Base-by-base conservation (phyloP, 2,113 vertebrate genomes). In the Hucho hucho region DNA sequence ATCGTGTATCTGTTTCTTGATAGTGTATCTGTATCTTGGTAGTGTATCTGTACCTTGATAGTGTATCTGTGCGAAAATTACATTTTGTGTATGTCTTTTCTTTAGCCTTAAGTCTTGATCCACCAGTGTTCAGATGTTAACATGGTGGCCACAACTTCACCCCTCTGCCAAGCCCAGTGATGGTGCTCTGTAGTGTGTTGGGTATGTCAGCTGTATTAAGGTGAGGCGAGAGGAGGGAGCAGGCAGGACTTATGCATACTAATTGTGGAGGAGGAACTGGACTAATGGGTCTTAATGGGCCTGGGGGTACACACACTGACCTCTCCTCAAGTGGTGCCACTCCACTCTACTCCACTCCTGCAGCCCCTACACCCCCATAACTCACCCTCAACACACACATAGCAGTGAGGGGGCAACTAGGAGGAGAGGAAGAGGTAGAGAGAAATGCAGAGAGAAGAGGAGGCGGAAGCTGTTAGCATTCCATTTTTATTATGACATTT, bases 401-500 rank as follows among this genome's bases (percentile, higher is more conserved):
- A 67, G 26, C 18, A 24, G 29, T 2, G 63, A 24, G 63, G 63
- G 24, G 63, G 12, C n/a, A 28, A 76, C 66, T 46, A 43, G 37
- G 37, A 43, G 64, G 64, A 69, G 79, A 72, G 73, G 61, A 72
- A 59, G 61, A 69, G 56, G 43, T 53, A 32, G 46, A 75, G 58
- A 37, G 37, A 37, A 37, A 7, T 37, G 37, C 37, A 9, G 7
- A 66, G 58, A 89, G 91, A 53, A 93, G 89, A 83, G 93, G 92
- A 91, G 91, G 92, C 93, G 92, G 93, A 76, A 94, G 95, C 95
- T 95, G 94, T 95, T 95, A 95, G 93, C 94, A 93, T 96, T 95
- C 93, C 92, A 93, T 95, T 96, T 96, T 93, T 94, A 95, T 95
- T 95, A 95, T 95, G 94, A 94, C 94, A 93, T 96, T 96, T 96